Evolutionary conservation across 2,888 invertebrate species (phyloP).

Genomic region (Notocelia uddmanniana): DNA sequence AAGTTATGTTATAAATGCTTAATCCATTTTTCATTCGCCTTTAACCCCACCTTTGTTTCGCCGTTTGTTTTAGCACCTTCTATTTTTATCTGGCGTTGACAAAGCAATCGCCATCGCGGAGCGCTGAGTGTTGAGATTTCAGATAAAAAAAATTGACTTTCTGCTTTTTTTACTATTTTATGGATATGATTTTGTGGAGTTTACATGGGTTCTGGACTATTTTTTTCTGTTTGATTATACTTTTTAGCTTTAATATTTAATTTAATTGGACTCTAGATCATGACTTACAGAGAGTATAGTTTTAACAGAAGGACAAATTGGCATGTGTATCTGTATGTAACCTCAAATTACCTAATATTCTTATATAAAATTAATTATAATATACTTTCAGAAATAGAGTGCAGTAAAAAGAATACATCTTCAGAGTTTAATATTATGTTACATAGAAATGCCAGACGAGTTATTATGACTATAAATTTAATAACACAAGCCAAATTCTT

Average conservation of each 20-base stretch:
- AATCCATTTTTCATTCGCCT: neutral
- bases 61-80: neutral
- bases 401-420: no score
- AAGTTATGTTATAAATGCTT: no score
- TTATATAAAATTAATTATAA: no score
- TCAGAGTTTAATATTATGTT: no score
- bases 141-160: neutral
- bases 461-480: no score
- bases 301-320: neutral
- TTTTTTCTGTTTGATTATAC: neutral
- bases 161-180: neutral
- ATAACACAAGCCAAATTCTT: no score
- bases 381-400: no score
- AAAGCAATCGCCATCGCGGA: neutral
- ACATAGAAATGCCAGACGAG: no score
- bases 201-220: neutral
- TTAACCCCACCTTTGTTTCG: neutral
- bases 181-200: neutral
- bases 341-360: no score
- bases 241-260: neutral
- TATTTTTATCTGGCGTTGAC: constrained; percentile 15
- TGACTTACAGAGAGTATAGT: neutral
- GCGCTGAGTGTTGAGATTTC: constrained; percentile 18
- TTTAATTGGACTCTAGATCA: neutral
- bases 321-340: no score